phyloP scores from a whole-genome alignment of 2,888 invertebrate genomes.

The Pseudoips prasinana region DNA sequence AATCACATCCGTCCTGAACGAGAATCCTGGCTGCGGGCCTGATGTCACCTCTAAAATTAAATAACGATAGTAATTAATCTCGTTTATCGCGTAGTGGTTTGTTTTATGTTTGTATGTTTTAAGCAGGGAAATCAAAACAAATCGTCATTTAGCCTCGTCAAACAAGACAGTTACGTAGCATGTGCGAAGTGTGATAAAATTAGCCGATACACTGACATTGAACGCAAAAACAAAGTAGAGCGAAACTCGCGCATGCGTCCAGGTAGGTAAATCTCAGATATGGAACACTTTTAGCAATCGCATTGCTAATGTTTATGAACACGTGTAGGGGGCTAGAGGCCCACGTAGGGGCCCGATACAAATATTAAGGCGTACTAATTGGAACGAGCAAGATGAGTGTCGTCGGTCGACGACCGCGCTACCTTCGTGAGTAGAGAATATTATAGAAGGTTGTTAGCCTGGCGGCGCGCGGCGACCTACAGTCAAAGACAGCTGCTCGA shows the following conservation, averaged over 20 bases:
- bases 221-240: conserved; percentile 79
- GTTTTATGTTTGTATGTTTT: conserved; percentile 50
- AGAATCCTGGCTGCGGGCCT: too few species aligned
- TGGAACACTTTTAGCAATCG: conserved; percentile 57
- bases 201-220: conserved; percentile 81
- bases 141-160: conserved; percentile 70
- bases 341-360: conserved; percentile 43
- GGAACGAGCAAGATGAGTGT: conserved; percentile 48
- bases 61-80: too few species aligned
- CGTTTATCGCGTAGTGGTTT: conserved; percentile 17
- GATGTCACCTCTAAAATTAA: too few species aligned
- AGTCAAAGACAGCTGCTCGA: conserved; percentile 9
- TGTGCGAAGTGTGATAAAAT: conserved; percentile 75
- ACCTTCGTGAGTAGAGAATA: conserved; percentile 47
- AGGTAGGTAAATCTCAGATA: conserved; percentile 40
- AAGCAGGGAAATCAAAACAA: conserved; percentile 69
- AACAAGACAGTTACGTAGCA: conserved; percentile 70
- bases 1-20: too few species aligned
- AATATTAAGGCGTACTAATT: conserved; percentile 52
- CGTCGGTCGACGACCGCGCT: conserved; percentile 61
- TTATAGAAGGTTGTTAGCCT: conserved; percentile 55
- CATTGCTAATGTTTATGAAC: conserved; percentile 44
- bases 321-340: conserved; percentile 47
- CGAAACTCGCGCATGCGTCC: conserved; percentile 67
- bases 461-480: conserved; percentile 20